Percentiles rank a stretch among this genome's conserved stretches.
Conservation (phyloP, 2,888 invertebrate genomes). For the Microchrysa polita region DNA sequence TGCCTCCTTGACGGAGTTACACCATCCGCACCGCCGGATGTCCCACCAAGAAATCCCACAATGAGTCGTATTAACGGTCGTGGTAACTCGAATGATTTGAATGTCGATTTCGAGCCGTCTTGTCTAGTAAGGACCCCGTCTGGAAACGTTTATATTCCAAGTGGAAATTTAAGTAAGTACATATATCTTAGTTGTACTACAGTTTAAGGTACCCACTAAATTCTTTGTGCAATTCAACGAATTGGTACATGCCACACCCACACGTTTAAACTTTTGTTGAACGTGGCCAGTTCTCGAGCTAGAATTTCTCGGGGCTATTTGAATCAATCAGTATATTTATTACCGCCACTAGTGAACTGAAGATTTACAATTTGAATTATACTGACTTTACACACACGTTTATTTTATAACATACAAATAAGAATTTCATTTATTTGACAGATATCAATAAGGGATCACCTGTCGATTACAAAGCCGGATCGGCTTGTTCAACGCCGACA, state of each 20-base stretch:
- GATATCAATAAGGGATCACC: slow-evolving; percentile 90
- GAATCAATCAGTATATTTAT: too few species aligned
- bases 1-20: slow-evolving; percentile 85
- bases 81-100: slow-evolving; percentile 78
- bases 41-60: slow-evolving; percentile 90
- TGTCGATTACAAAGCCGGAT: slow-evolving; percentile 86
- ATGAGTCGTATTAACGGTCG: slow-evolving; percentile 92
- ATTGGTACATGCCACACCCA: too few species aligned
- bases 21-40: slow-evolving; percentile 80
- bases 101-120: slow-evolving; percentile 86
- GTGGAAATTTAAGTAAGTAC: slow-evolving; percentile 73
- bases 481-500: slow-evolving; percentile 88
- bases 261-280: too few species aligned
- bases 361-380: too few species aligned
- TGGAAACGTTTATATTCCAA: slow-evolving; percentile 93
- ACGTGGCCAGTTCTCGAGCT: too few species aligned
- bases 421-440: slow-evolving; percentile 65
- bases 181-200: too few species aligned
- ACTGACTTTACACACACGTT: too few species aligned
- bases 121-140: slow-evolving; percentile 91
- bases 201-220: too few species aligned
- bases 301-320: too few species aligned
- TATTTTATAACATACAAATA: too few species aligned
- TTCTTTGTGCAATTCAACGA: too few species aligned
- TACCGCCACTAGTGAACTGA: too few species aligned